These are phyloP conservation scores for Thera obeliscata DNA, from an alignment of 2,888 invertebrate species.

Conservation along the genomic window DNA sequence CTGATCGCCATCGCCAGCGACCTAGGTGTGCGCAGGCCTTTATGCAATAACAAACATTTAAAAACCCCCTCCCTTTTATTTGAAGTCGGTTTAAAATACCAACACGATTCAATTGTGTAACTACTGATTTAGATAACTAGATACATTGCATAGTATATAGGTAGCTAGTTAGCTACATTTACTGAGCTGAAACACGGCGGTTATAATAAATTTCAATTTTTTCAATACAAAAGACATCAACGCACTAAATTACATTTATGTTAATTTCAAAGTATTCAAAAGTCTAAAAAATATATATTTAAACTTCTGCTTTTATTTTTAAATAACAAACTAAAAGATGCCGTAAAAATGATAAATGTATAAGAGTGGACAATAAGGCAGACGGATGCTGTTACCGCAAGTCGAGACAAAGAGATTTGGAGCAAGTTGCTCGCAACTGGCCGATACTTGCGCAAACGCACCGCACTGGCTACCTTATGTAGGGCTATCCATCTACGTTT, in stretches of 20 bases:
- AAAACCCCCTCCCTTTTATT: too few species aligned
- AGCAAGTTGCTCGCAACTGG: slow-evolving; percentile 73
- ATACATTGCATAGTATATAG: too few species aligned
- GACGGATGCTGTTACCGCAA: slow-evolving; percentile 41
- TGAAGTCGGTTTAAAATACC: too few species aligned
- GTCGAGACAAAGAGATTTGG: slow-evolving; percentile 76
- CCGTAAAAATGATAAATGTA: slow-evolving; percentile 32
- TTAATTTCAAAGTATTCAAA: background rate
- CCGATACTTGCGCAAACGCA: slow-evolving; percentile 75
- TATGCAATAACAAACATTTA: too few species aligned
- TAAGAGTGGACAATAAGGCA: slow-evolving; percentile 47
- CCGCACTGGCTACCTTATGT: slow-evolving; percentile 49
- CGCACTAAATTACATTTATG: slow-evolving; percentile 7
- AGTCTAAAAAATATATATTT: background rate
- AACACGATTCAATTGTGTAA: too few species aligned
- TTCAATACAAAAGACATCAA: slow-evolving; percentile 27
- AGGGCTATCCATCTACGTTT: slow-evolving; percentile 51
- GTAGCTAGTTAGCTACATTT: too few species aligned
- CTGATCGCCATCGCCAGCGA: too few species aligned
- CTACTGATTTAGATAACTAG: too few species aligned
- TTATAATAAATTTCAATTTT: background rate
- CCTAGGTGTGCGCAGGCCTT: too few species aligned
- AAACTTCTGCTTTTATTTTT: background rate
- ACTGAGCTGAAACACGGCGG: too few species aligned
- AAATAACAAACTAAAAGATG: background rate